Evolutionary conservation across 2,797 vertebrate species (phyloP).

Genomic region (Bradypus variegatus): DNA sequence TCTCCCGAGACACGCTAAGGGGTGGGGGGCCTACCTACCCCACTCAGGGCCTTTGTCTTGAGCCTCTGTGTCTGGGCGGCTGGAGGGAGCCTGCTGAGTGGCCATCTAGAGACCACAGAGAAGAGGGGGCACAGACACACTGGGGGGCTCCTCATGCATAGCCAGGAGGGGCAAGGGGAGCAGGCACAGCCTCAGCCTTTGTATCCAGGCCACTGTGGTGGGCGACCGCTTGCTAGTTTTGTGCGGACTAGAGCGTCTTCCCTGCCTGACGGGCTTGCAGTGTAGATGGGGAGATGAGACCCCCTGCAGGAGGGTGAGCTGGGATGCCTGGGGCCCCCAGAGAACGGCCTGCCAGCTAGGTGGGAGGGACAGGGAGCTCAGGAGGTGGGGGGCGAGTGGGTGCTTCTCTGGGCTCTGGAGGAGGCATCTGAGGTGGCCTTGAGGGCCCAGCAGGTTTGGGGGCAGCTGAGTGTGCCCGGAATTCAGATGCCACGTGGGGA

Average conservation of each 20-base stretch:
- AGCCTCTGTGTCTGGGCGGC: neutral
- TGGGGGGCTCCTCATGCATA: no score
- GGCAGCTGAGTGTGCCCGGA: neutral
- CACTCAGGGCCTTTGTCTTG: no score
- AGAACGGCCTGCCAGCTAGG: fast-evolving
- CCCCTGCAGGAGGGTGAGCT: neutral
- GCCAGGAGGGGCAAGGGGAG: no score
- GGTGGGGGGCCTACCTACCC: neutral
- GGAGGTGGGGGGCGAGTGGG: neutral
- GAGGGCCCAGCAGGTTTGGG: neutral
- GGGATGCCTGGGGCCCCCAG: no score
- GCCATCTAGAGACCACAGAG: neutral
- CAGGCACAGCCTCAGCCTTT: neutral
- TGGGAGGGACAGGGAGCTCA: neutral
- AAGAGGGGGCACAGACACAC: fast-evolving
- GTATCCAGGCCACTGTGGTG: no score
- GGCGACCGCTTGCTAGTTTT: neutral
- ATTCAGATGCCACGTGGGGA: neutral
- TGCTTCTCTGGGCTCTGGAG: neutral
- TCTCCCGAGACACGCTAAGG: neutral
- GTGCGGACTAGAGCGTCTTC: neutral
- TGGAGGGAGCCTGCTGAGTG: neutral
- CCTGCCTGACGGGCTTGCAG: neutral
- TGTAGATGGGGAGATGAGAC: neutral
- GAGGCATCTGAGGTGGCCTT: neutral